These are phyloP conservation scores for Pomacea maculata DNA, from an alignment of 1,140 invertebrate species.

Conservation along the genomic window DNA sequence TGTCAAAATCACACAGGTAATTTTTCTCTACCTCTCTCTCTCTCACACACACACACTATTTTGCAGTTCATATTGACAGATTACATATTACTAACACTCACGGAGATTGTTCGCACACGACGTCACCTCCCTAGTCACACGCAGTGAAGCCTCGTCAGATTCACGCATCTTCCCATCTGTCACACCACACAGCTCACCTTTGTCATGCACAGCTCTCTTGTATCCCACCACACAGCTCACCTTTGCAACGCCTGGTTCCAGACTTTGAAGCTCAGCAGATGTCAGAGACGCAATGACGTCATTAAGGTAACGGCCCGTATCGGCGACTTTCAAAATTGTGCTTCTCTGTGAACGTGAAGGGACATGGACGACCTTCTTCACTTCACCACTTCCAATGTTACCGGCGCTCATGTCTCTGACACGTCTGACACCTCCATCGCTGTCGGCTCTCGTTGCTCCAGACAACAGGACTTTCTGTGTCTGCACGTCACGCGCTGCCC, in stretches of 20 bases:
- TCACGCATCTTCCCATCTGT: too few species aligned
- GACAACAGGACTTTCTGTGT: neutral
- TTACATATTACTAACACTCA: neutral
- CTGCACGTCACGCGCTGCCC: neutral
- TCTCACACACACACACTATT: neutral
- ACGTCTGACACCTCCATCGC: too few species aligned
- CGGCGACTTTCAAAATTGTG: neutral
- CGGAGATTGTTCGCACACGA: neutral
- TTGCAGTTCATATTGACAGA: neutral
- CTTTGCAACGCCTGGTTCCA: conserved; percentile 2
- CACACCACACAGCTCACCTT: neutral
- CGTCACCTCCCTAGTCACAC: neutral
- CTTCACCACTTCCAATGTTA: neutral
- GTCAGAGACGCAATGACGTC: conserved; percentile 19
- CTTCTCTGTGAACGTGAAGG: neutral
- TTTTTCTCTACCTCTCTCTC: neutral
- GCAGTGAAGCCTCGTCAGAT: neutral
- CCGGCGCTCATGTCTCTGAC: neutral
- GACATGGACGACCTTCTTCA: neutral
- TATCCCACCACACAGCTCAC: neutral
- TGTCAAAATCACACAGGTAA: neutral
- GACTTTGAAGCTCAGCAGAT: neutral
- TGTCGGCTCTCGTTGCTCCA: neutral
- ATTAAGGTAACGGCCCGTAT: conserved; percentile 15
- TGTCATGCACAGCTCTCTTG: neutral